Base-by-base conservation (phyloP, 1,140 invertebrate genomes). In the Drosophila lacertosa region DNA sequence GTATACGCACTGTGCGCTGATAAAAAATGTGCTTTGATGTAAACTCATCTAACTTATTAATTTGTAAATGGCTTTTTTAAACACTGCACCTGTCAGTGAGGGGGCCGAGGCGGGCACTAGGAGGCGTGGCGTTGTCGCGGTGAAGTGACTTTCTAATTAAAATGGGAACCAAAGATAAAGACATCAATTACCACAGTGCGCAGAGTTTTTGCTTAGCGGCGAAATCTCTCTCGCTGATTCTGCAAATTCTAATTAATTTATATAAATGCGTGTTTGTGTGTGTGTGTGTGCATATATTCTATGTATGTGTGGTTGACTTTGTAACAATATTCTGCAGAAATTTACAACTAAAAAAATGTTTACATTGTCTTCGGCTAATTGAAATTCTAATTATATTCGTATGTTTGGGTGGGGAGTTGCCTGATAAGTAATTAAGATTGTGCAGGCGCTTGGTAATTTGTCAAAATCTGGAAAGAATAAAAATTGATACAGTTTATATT, bases 191-290 rank as follows among this genome's bases (percentile, higher is more conserved):
- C 42, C 44, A 65, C 22, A 10, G 10, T 33, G 60, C 50, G 10
- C 32, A 10, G 3, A 2, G 6, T 44, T 44, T 47, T 15, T 39
- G 65, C 57, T 57, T 32, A 63, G 24, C 48, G 55, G 45, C 51
- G 35, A 58, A 69, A 51, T 47, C 48, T 69, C 24, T 55, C 4
- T 32, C 11, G 74, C 71, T 74, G 74, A 77, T 69, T 59, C 51
- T 55, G 74, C 74, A 69, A 53, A 59, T 70, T 70, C 65, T 77
- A 77, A 77, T 77, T 74, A 77, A 74, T 74, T 74, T 70, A 64
- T 42, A 40, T 13, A 59, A 16, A 44, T 37, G 20, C 26, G 26
- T 22, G 29, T 40, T 3, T 54, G 4, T 39, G 20, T 18, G 20
- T 57, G n/a, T 59, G n/a, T 33, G 11, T 16, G 16, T 16, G 15